Base-by-base conservation (phyloP, 2,888 invertebrate species). In the Caenorhabditis virilis region DNA sequence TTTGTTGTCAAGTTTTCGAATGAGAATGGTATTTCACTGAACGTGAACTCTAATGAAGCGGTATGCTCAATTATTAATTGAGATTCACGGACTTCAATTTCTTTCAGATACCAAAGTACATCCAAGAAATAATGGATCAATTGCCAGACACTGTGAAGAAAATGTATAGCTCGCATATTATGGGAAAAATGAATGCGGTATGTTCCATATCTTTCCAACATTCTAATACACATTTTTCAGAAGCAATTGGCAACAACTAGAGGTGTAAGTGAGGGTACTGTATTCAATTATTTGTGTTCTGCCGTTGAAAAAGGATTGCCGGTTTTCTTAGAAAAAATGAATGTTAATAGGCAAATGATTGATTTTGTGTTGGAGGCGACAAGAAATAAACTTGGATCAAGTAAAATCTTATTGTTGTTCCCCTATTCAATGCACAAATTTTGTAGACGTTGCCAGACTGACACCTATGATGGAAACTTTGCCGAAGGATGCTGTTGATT, bases 401-500 rank as follows among this genome's bases (percentile, higher is more conserved):
- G 42, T 42, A 23, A 23, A 23, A n/a, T n/a, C n/a, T n/a, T n/a
- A n/a, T n/a, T n/a, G n/a, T n/a, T n/a, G n/a, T 9, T 23, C 20
- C 27, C 22, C 22, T 6, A 45, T 25, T 25, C 2, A 15, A 26
- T 30, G 7, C 13, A 16, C 9, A 7, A 26, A 45, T n/a, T 3
- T 49, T 58, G 20, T 35, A 79, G 79, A 79, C 49, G 56, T 79
- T 11, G 33, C 45, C 13, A 58, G 65, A 7, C 45, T 79, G 43
- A 67, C 73, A 26, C 75, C 77, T 18, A 65, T 75, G 42, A 73
- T 74, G 60, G 78, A 78, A 38, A 41, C 42, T 13, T 53, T 79
- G 13, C 73, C 74, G 5, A 56, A 55, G 7, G 63, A 45, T 11
- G 16, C 38, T 3, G 39, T 68, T 9, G 72, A 71, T 50, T 76